These are phyloP conservation scores for Camponotus vicinus DNA, from an alignment of 1,140 invertebrate genomes.

Conservation along the genomic window DNA sequence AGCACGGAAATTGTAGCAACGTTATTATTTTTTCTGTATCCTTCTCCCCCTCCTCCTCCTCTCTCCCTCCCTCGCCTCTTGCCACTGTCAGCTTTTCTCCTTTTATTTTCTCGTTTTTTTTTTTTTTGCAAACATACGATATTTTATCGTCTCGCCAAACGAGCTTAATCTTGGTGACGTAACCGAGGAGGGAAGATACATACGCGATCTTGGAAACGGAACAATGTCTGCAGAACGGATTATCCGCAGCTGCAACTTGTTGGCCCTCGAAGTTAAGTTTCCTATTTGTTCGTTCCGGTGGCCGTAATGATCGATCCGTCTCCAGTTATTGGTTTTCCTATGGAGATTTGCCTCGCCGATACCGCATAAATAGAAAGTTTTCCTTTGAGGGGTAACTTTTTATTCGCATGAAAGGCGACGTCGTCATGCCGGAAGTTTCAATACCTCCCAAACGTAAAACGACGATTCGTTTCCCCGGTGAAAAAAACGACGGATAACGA, in stretches of 20 bases:
- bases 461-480: constrained; percentile 19
- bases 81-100: neutral
- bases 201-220: constrained; percentile 31
- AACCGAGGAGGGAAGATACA: neutral
- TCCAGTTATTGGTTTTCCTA: constrained; percentile 49
- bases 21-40: constrained; percentile 33
- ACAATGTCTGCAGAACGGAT: constrained; percentile 28
- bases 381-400: constrained; percentile 60
- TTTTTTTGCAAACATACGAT: neutral
- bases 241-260: constrained; percentile 47
- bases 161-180: neutral
- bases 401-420: constrained; percentile 39
- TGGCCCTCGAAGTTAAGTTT: constrained; percentile 43
- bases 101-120: neutral
- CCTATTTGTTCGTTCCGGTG: constrained; percentile 16
- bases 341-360: constrained; percentile 46
- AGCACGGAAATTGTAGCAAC: constrained; percentile 24
- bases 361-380: constrained; percentile 40
- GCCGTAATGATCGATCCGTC: constrained; percentile 46
- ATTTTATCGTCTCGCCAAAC: neutral
- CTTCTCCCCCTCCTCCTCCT: too few relatives aligned
- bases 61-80: neutral
- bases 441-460: neutral
- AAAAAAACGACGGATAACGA: neutral
- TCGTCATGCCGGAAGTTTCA: constrained; percentile 23